Evolutionary conservation across 1,140 invertebrate genomes (phyloP).

Genomic region (Octopus bimaculoides): DNA sequence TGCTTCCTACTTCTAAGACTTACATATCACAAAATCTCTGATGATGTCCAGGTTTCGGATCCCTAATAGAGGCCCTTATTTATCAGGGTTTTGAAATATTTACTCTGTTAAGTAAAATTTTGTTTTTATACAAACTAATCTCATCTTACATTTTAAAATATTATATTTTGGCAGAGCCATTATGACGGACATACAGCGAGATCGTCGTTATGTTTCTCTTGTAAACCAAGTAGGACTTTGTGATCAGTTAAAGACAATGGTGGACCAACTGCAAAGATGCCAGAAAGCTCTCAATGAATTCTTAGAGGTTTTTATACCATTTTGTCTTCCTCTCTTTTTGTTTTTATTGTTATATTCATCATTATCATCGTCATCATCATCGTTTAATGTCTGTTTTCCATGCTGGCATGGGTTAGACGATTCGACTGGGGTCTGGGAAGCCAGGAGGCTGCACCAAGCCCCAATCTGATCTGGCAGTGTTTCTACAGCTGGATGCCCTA

Average conservation of each 20-base stretch:
- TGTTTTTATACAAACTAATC: neutral
- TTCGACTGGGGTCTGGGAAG: too few relatives aligned
- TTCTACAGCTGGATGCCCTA: too few relatives aligned
- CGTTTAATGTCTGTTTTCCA: too few relatives aligned
- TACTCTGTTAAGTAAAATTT: neutral
- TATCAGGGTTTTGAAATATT: neutral
- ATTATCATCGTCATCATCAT: neutral
- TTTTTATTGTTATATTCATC: neutral
- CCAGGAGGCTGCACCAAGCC: too few relatives aligned
- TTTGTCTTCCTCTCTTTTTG: neutral
- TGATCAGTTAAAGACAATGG: constrained; percentile 73
- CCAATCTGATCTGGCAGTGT: too few relatives aligned
- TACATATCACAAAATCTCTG: neutral
- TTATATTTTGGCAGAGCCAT: constrained; percentile 44
- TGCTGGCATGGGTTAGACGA: too few relatives aligned
- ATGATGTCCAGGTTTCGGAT: neutral
- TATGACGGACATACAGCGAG: constrained; percentile 69
- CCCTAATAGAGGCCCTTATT: neutral
- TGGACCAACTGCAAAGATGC: constrained; percentile 85
- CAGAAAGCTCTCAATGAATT: constrained; percentile 94
- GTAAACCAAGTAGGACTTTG: constrained; percentile 74
- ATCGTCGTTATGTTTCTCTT: constrained; percentile 79
- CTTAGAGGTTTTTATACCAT: constrained; percentile 71
- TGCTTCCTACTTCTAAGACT: too few relatives aligned
- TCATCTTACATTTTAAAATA: neutral